Evolutionary conservation across 2,797 vertebrate genomes (phyloP).

Genomic region (Siniperca scherzeri): DNA sequence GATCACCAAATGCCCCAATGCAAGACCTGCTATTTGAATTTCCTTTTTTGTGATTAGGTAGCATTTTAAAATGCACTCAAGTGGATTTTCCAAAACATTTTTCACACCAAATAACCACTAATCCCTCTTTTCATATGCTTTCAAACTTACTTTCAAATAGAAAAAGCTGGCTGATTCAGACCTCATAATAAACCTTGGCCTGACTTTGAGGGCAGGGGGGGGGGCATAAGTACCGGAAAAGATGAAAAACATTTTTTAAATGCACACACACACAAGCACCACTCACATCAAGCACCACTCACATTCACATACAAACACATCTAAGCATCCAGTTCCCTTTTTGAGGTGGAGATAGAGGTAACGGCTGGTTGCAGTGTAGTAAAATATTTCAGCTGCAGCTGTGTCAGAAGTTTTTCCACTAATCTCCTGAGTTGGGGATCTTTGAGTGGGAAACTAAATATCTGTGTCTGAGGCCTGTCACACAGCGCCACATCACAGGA

Average conservation of each 20-base stretch:
- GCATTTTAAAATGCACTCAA: conserved; percentile 55
- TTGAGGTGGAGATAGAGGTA: conserved; percentile 46
- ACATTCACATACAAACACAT: conserved; percentile 52
- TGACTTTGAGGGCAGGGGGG: conserved; percentile 44
- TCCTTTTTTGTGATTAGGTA: conserved; percentile 29
- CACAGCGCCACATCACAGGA: conserved; percentile 69
- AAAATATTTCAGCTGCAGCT: conserved; percentile 70
- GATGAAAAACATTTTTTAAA: conserved; percentile 57
- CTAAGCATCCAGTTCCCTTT: conserved; percentile 34
- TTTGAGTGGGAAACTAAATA: conserved; percentile 76
- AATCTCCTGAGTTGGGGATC: conserved; percentile 73
- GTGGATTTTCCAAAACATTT: conserved; percentile 68
- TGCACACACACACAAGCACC: conserved; percentile 10
- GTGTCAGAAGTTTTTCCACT: conserved; percentile 75
- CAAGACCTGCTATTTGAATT: conserved; percentile 42
- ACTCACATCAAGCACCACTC: conserved; percentile 29
- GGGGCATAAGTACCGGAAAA: conserved; percentile 31
- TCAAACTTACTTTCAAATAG: conserved; percentile 67
- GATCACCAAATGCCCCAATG: conserved; percentile 25
- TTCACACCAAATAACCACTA: conserved; percentile 62
- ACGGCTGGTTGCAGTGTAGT: conserved; percentile 53
- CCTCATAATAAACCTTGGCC: conserved; percentile 60
- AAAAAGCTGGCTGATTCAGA: conserved; percentile 61
- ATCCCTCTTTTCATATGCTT: conserved; percentile 72
- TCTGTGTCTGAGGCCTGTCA: conserved; percentile 80